Evolutionary conservation across 2,888 invertebrate genomes (phyloP).

Genomic region (Xanthia togata): DNA sequence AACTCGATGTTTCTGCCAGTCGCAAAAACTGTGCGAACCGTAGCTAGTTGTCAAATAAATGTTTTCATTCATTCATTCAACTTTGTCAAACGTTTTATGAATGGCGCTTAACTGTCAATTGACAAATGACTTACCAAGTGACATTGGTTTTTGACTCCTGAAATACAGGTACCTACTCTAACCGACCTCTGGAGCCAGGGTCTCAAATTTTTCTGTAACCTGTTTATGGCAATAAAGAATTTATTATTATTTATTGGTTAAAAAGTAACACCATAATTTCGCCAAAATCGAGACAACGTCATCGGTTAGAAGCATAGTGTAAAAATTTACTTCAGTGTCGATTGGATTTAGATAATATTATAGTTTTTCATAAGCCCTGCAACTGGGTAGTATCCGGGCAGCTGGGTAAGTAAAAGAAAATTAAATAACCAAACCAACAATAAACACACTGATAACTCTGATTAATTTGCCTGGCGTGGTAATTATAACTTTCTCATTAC

Average conservation of each 20-base stretch:
- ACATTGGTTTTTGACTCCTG: no score
- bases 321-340: no score
- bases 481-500: no score
- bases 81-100: not conserved
- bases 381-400: not conserved
- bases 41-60: not conserved
- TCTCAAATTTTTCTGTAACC: no score
- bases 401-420: not conserved
- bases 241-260: no score
- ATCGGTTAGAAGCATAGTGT: not conserved
- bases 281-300: not conserved
- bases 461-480: no score
- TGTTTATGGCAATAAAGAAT: no score
- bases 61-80: not conserved
- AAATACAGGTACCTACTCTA: no score
- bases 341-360: not conserved
- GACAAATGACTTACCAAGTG: not conserved
- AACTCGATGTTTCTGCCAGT: no score
- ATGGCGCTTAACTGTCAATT: not conserved
- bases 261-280: not conserved
- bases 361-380: no score
- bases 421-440: not conserved
- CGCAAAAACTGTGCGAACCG: no score
- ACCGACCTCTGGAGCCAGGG: no score
- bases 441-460: not conserved